Evolutionary conservation across 2,113 vertebrate genomes (phyloP), one percentile per base, ranked within the genome.

Genomic region (Podarcis cretensis): DNA sequence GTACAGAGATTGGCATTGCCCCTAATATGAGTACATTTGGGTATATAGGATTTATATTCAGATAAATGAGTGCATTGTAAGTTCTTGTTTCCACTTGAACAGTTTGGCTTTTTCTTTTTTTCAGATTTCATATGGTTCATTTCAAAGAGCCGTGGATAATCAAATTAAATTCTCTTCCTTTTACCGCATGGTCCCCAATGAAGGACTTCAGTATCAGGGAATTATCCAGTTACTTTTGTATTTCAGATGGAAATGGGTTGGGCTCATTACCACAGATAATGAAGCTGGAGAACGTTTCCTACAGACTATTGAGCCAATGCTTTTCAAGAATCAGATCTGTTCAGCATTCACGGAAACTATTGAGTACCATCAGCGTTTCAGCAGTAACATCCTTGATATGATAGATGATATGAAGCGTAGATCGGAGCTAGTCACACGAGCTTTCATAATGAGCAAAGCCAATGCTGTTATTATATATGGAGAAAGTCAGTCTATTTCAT

Each of bases 51-150:
- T 18, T 63, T 18, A 63, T 63, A 14, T 18, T 63, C 16, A 63
- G 59, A 63, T 63, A 63, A 18, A 63, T 63, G 9, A 10, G 48
- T 54, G 48, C 5, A 5, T 63, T 63, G 18, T 63, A 18, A 63
- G 59, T 18, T 76, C 35, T 16, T 23, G 30, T 3, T n/a, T 30
- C 23, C 13, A 12, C 30, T 2, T 73, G 2, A 4, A 20, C 4
- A 5, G 3, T 77, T 43, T 30, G 14, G 59, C 10, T 57, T 32
- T 5, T 27, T 32, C 14, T 8, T 4, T 37, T 32, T n/a, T 32
- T 2, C 16, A 85, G 84, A 37, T 85, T 75, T 27, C 84, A 63
- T 85, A 85, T 85, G 84, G 48, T 21, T 85, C 84, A 5, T 85
- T 59, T 85, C 3, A 63, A 63, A 23, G 14, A 76, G 2, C 21